Evolutionary conservation across 2,113 vertebrate species (phyloP).

Genomic region (Aegotheles bennettii): DNA sequence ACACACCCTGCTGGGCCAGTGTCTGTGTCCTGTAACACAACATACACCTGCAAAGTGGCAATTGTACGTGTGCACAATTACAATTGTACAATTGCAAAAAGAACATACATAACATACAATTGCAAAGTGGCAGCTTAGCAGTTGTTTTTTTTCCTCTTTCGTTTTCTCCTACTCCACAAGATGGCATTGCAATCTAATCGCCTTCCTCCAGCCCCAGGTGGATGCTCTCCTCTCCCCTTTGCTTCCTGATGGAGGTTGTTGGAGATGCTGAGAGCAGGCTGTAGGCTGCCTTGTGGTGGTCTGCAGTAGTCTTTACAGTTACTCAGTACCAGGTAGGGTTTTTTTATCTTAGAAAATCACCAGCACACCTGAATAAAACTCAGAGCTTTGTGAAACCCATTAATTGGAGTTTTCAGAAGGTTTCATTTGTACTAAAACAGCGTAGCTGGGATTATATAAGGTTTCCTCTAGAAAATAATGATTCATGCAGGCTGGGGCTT

Average conservation of each 20-base stretch:
- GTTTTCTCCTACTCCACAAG: conserved; percentile 46
- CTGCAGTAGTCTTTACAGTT: not conserved
- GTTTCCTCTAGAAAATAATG: conserved; percentile 14
- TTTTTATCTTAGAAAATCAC: not conserved
- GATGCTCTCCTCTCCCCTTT: not conserved
- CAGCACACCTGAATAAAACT: not conserved
- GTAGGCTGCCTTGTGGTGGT: accelerated
- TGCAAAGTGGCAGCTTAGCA: not conserved
- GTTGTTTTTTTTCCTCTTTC: not conserved
- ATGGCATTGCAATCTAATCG: conserved; percentile 42
- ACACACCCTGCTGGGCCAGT: not conserved
- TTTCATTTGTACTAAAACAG: not conserved
- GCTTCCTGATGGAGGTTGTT: not conserved
- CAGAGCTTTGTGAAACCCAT: not conserved
- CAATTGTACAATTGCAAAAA: too few species aligned
- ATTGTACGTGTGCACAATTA: too few species aligned
- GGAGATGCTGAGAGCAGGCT: not conserved
- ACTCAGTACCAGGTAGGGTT: not conserved
- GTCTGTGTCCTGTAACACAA: not conserved
- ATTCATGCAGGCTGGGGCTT: not conserved
- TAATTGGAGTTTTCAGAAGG: not conserved
- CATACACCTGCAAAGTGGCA: too few species aligned
- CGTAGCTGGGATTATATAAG: not conserved
- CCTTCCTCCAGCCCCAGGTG: not conserved
- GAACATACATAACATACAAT: accelerated